Evolutionary conservation across 2,888 invertebrate species (phyloP).

Genomic region (Pseudanteris insignis): DNA sequence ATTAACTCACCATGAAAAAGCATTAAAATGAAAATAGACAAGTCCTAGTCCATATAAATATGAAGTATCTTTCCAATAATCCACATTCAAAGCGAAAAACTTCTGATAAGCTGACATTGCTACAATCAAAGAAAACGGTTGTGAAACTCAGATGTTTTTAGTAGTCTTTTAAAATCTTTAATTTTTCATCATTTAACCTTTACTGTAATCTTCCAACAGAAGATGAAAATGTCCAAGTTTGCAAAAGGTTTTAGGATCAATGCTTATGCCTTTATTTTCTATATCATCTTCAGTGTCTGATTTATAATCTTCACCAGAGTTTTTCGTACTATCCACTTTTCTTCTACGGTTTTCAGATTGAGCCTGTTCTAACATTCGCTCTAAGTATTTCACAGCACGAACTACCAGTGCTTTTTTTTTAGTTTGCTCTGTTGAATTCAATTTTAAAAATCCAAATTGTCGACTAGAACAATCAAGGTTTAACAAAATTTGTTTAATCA

Average conservation of each 20-base stretch:
- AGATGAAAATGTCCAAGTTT: conserved; percentile 96
- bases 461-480: conserved; percentile 74
- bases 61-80: conserved; percentile 88
- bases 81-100: conserved; percentile 80
- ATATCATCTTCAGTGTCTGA: conserved; percentile 56
- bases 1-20: conserved; percentile 90
- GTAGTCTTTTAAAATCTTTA: too few species aligned
- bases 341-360: conserved; percentile 70
- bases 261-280: conserved; percentile 75
- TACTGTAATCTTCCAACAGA: conserved; percentile 89
- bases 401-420: conserved; percentile 83
- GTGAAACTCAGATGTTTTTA: not conserved
- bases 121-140: conserved; percentile 65
- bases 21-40: conserved; percentile 96
- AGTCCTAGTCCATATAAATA: conserved; percentile 95
- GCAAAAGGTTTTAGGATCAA: conserved; percentile 91
- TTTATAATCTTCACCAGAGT: conserved; percentile 52
- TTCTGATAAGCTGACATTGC: conserved; percentile 98
- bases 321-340: conserved; percentile 63
- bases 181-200: too few species aligned
- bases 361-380: conserved; percentile 84
- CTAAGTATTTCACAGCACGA: conserved; percentile 84
- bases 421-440: conserved; percentile 82
- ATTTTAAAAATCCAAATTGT: conserved; percentile 88
- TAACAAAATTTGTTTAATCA: not conserved